Percentiles rank a stretch among this genome's conserved stretches.
Evolutionary conservation across 2,888 invertebrate genomes (phyloP).

Genomic region (Heliconius hortense): DNA sequence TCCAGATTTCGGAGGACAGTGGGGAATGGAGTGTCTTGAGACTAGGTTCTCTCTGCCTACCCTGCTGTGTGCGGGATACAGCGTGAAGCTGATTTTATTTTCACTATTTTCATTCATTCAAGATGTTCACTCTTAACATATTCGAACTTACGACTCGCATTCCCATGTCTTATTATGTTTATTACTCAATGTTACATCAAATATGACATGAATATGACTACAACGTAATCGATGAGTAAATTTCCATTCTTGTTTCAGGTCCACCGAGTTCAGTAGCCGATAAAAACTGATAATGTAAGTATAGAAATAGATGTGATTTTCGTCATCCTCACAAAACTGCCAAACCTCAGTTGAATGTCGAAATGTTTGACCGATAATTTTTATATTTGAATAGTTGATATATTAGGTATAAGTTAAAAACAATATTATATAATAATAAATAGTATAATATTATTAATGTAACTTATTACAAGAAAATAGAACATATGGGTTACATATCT

Average conservation of each 20-base stretch:
- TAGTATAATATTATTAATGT: too few relatives aligned
- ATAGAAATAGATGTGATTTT: slow-evolving; percentile 25
- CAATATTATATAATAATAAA: too few relatives aligned
- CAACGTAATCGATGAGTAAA: slow-evolving; percentile 52
- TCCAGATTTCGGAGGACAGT: too few relatives aligned
- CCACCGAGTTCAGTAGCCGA: slow-evolving; percentile 64
- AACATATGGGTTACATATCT: too few relatives aligned
- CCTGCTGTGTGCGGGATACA: too few relatives aligned
- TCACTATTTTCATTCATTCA: too few relatives aligned
- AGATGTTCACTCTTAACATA: too few relatives aligned
- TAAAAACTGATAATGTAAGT: slow-evolving; percentile 58
- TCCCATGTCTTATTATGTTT: background rate
- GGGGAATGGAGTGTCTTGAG: too few relatives aligned
- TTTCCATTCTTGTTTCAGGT: slow-evolving; percentile 65
- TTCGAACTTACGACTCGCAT: background rate
- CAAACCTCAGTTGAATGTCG: background rate
- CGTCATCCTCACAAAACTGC: slow-evolving; percentile 3
- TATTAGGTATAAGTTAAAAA: background rate
- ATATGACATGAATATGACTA: slow-evolving; percentile 9
- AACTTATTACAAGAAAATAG: too few relatives aligned
- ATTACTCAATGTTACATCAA: background rate
- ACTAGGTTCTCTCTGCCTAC: too few relatives aligned
- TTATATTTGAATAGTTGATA: background rate
- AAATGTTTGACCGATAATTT: slow-evolving; percentile 4
- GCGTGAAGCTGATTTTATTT: too few relatives aligned